Evolutionary conservation across 2,113 vertebrate species (phyloP).

Genomic region (Cyprinodon variegatus): DNA sequence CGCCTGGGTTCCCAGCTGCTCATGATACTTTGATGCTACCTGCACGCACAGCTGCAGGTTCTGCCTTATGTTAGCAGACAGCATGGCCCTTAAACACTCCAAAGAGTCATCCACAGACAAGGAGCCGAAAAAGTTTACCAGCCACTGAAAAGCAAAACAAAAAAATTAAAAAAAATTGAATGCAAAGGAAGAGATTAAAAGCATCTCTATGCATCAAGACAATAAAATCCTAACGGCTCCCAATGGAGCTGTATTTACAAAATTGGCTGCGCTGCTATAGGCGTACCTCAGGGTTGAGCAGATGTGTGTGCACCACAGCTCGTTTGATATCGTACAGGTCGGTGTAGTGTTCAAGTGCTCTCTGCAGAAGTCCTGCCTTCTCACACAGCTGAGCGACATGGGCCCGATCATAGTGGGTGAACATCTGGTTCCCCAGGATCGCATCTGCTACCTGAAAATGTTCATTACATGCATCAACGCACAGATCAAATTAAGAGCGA

Average conservation of each 20-base stretch:
- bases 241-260: not conserved
- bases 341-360: conserved; percentile 90
- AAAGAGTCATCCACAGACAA: conserved; percentile 91
- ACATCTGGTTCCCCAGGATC: conserved; percentile 95
- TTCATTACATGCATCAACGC: conserved; percentile 10
- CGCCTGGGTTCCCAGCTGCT: conserved; percentile 88
- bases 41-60: conserved; percentile 92
- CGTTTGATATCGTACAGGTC: conserved; percentile 92
- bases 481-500: not conserved
- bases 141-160: conserved; percentile 79
- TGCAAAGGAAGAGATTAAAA: not conserved
- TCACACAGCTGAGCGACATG: conserved; percentile 93
- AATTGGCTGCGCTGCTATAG: not conserved
- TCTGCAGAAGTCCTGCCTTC: conserved; percentile 90
- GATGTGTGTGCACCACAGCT: conserved; percentile 90
- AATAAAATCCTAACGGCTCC: not conserved
- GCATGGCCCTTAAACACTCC: conserved; percentile 90
- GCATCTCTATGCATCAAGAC: conserved; percentile 13
- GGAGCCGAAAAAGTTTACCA: conserved; percentile 91
- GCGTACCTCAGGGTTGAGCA: conserved; percentile 84
- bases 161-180: not conserved
- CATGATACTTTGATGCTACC: conserved; percentile 92
- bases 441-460: conserved; percentile 89
- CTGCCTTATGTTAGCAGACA: conserved; percentile 90
- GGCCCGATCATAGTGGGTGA: conserved; percentile 90